Conservation (phyloP, 2,797 vertebrate genomes). For the Pangasius krempfi region DNA sequence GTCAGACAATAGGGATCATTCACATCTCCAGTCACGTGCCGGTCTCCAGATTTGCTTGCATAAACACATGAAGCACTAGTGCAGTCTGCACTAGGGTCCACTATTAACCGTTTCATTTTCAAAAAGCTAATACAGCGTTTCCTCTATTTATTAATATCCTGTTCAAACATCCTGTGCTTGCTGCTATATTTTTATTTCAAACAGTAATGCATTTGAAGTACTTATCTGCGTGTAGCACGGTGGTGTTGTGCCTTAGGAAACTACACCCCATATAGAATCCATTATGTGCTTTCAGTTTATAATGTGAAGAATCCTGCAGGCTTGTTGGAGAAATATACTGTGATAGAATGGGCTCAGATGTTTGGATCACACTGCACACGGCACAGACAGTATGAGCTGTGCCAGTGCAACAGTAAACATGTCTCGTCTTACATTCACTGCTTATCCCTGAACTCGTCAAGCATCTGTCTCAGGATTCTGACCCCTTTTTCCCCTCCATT, state of each 20-base stretch:
- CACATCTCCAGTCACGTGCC: background rate
- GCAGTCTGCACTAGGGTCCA: background rate
- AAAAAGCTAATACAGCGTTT: background rate
- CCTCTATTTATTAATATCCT: background rate
- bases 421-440: background rate
- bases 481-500: constrained; percentile 64
- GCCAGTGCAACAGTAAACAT: background rate
- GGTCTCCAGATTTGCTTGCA: background rate
- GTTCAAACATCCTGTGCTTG: background rate
- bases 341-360: background rate
- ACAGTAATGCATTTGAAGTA: background rate
- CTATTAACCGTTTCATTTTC: background rate
- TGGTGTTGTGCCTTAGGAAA: background rate
- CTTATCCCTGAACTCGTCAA: background rate
- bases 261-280: background rate
- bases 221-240: background rate
- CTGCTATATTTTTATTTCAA: background rate
- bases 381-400: background rate
- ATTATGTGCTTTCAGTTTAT: background rate
- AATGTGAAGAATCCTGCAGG: background rate
- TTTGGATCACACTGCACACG: background rate
- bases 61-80: background rate
- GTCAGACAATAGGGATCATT: background rate
- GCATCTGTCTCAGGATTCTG: background rate
- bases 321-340: background rate